Evolutionary conservation across 2,797 vertebrate species (phyloP).

Genomic region (Hydrophis major): DNA sequence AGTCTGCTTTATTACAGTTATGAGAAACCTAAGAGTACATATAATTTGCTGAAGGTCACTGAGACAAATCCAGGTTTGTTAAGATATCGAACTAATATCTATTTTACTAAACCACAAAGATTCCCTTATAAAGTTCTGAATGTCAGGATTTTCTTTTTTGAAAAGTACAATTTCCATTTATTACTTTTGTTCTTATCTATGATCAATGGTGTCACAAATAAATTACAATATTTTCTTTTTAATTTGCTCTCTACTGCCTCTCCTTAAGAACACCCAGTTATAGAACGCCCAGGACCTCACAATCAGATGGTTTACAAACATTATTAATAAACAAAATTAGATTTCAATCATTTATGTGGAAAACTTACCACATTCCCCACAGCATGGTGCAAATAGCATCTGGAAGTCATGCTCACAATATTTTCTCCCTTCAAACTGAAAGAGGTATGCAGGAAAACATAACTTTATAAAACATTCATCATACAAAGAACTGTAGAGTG

Average conservation of each 20-base stretch:
- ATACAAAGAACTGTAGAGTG: neutral
- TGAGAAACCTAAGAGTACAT: neutral
- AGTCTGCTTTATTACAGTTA: neutral
- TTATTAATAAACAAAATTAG: neutral
- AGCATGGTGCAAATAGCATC: slow-evolving; percentile 79
- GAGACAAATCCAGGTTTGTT: neutral
- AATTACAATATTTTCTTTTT: neutral
- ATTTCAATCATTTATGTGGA: neutral
- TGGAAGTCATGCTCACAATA: slow-evolving; percentile 80
- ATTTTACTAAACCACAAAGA: neutral
- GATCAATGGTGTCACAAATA: neutral
- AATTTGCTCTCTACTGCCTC: neutral
- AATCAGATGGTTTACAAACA: neutral
- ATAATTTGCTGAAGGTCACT: neutral
- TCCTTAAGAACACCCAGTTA: neutral
- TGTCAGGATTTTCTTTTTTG: neutral
- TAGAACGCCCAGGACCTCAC: neutral
- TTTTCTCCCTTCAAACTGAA: slow-evolving; percentile 77
- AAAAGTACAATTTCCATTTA: neutral
- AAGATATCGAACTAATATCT: neutral
- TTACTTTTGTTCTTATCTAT: neutral
- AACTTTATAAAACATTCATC: neutral
- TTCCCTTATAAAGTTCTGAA: neutral
- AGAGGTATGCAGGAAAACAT: slow-evolving; percentile 35
- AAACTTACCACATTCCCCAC: slow-evolving; percentile 73